A percentile compares a stretch with the other conserved stretches of the same genome.
Evolutionary conservation across 2,113 vertebrate genomes (phyloP).

Genomic region (Abramis brama): DNA sequence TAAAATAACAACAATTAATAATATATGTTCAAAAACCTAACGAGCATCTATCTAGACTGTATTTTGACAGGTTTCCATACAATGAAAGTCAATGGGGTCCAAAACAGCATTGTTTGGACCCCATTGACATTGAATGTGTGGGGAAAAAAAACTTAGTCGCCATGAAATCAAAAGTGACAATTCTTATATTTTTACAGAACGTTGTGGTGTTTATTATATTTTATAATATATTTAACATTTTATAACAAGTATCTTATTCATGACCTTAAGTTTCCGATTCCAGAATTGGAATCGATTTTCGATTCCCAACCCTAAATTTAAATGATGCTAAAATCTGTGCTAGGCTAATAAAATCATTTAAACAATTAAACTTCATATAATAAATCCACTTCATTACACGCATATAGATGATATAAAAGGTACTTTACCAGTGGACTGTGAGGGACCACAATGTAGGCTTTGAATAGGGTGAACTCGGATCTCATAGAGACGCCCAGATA

Average conservation of each 20-base stretch:
- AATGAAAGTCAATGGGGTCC: not conserved
- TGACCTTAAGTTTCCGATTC: too few species aligned
- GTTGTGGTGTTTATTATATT: too few species aligned
- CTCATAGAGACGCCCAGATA: slow-evolving; percentile 89
- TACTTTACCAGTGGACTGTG: slow-evolving; percentile 76
- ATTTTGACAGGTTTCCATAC: not conserved
- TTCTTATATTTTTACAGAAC: too few species aligned
- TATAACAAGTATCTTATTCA: too few species aligned
- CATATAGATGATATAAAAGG: not conserved
- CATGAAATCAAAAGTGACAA: too few species aligned
- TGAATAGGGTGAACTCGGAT: slow-evolving; percentile 81
- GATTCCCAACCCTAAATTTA: too few species aligned
- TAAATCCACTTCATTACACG: not conserved
- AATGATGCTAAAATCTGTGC: not conserved
- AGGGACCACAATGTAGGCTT: slow-evolving; percentile 69
- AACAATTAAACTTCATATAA: not conserved
- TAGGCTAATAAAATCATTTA: not conserved
- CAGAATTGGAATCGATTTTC: too few species aligned
- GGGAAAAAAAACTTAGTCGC: not conserved
- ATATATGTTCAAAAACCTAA: not conserved
- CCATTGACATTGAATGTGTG: not conserved
- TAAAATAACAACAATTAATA: too few species aligned
- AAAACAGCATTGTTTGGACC: not conserved
- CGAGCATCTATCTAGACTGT: not conserved
- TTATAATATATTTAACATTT: too few species aligned